Evolutionary conservation across 2,797 vertebrate species (phyloP).

Genomic region (Natrix natrix): DNA sequence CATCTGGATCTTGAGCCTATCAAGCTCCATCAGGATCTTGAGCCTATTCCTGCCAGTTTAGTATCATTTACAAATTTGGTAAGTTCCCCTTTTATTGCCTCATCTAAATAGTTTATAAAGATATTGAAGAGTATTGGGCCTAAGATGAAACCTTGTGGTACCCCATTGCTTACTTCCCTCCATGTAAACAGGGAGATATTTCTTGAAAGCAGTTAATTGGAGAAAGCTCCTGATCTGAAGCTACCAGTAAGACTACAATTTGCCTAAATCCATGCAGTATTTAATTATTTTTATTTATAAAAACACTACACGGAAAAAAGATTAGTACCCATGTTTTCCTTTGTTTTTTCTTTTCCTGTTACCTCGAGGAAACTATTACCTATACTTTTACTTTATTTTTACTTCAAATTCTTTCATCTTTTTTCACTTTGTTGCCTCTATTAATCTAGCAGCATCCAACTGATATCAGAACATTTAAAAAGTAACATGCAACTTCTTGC

Average conservation of each 20-base stretch:
- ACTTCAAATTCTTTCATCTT: not conserved
- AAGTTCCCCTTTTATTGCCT: too few relatives aligned
- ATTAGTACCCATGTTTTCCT: not conserved
- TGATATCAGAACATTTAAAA: not conserved
- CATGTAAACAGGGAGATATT: not conserved
- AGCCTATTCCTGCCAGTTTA: too few relatives aligned
- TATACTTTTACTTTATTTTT: not conserved
- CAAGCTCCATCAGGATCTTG: too few relatives aligned
- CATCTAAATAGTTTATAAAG: too few relatives aligned
- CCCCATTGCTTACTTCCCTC: too few relatives aligned
- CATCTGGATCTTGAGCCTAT: too few relatives aligned
- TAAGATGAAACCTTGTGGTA: too few relatives aligned
- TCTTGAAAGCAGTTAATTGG: not conserved
- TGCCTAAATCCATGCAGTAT: not conserved
- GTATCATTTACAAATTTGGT: too few relatives aligned
- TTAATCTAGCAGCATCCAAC: not conserved
- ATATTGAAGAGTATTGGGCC: too few relatives aligned
- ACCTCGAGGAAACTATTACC: not conserved
- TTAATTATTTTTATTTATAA: not conserved
- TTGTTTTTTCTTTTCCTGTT: not conserved
- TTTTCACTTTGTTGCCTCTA: not conserved
- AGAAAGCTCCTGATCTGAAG: not conserved
- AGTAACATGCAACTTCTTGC: not conserved
- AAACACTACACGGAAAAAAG: too few relatives aligned
- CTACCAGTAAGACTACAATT: not conserved